These are phyloP conservation scores for Arion vulgaris DNA, from an alignment of 1,140 invertebrate genomes.

Conservation along the genomic window DNA sequence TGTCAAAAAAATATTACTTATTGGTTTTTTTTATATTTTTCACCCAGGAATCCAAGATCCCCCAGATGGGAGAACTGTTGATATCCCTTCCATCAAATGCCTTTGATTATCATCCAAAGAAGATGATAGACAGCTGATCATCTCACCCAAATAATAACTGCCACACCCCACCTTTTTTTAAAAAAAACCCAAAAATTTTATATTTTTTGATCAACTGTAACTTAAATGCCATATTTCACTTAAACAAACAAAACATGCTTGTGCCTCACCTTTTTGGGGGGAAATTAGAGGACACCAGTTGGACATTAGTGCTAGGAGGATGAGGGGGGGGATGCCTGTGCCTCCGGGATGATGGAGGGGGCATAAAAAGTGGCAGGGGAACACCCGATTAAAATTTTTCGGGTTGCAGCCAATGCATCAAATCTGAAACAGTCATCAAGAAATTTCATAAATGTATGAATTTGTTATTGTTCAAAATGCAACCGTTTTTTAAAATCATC, in stretches of 20 bases:
- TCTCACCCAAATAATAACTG: slow-evolving; percentile 44
- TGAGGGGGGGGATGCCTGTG: neutral
- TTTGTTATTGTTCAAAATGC: neutral
- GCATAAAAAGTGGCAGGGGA: neutral
- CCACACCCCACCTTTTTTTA: slow-evolving; percentile 56
- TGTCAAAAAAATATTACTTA: no score
- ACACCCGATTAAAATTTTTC: neutral
- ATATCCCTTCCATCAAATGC: slow-evolving; percentile 49
- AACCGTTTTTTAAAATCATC: no score
- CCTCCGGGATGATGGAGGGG: neutral
- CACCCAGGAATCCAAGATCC: slow-evolving; percentile 52
- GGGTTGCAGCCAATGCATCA: slow-evolving; percentile 21
- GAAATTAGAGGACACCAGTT: neutral
- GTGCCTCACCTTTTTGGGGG: neutral
- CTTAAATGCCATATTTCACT: no score
- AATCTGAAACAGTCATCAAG: neutral
- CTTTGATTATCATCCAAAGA: slow-evolving; percentile 30
- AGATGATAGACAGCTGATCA: slow-evolving; percentile 54
- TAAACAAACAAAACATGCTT: neutral
- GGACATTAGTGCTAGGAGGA: neutral
- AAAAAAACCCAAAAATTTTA: slow-evolving; percentile 11
- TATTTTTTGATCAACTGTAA: no score
- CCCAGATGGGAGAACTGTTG: slow-evolving; percentile 30
- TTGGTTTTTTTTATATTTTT: neutral
- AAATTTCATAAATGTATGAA: no score